Evolutionary conservation across 2,113 vertebrate species (phyloP).

Genomic region (Prionailurus viverrinus): DNA sequence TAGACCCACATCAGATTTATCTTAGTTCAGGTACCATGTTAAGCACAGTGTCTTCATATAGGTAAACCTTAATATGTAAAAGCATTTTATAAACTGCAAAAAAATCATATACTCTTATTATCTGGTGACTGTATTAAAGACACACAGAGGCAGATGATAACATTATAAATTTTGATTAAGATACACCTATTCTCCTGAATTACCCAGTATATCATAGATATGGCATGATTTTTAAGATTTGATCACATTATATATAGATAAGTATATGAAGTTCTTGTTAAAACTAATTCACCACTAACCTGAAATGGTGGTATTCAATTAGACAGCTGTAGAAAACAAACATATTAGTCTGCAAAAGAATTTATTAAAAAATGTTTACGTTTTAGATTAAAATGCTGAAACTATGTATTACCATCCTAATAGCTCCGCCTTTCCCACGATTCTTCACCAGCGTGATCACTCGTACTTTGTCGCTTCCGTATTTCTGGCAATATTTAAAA

Average conservation of each 20-base stretch:
- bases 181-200: not conserved
- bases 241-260: not conserved
- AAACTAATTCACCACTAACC: not conserved
- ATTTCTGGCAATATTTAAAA: conserved; percentile 91
- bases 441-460: conserved; percentile 94
- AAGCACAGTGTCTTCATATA: not conserved
- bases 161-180: not conserved
- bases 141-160: not conserved
- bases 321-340: not conserved
- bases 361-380: not conserved
- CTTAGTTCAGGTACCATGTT: not conserved
- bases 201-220: not conserved
- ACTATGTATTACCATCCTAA: conserved; percentile 92
- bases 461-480: conserved; percentile 94
- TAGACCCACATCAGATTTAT: not conserved
- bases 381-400: conserved; percentile 54
- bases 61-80: not conserved
- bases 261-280: not conserved
- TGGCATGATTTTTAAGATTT: not conserved
- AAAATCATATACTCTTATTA: not conserved
- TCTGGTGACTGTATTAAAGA: not conserved
- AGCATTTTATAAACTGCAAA: not conserved
- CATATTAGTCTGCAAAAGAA: not conserved
- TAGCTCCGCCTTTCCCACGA: conserved; percentile 96
- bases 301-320: not conserved